Evolutionary conservation across 2,797 vertebrate species (phyloP), one percentile per base, ranked within the genome.

Genomic region (Macrochelys suwanniensis): DNA sequence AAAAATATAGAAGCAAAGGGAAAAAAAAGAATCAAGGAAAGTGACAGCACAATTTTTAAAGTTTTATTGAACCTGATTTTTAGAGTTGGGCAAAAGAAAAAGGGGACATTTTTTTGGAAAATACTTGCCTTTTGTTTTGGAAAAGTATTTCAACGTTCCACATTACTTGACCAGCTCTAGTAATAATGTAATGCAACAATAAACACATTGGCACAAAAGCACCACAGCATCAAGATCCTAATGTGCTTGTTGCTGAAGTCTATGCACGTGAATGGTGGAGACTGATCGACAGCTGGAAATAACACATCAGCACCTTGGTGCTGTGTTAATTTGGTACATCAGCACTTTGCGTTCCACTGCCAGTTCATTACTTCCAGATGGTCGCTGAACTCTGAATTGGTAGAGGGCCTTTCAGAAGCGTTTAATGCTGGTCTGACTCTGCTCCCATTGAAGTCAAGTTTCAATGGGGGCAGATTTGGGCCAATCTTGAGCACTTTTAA

Each of bases 311-410:
- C 97, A 97, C 96, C 95, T 95, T 88, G 51, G 82, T 84, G 84
- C 33, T 85, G 92, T 5, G 54, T 87, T 97, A 97, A 97, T 97
- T 97, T 0, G 3, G 86, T 92, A 95, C 89, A 95, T 96, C 96
- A 95, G 94, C 96, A 97, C 96, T 95, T 95, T 83, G 2, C 51
- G 74, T 80, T 92, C 82, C 23, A 45, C 11, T 88, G 92, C 80
- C 51, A 89, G 49, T 68, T 97, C 94, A 97, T 97, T 97, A 93
- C 82, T 97, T 97, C 95, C 97, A 97, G 96, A 97, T 97, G 96
- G 90, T 45, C 92, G 51, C 59, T 91, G 93, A 91, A 59, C 82
- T 88, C 82, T 7, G 71, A 87, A 88, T 84, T 45, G 88, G 80
- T 84, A 94, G 94, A 88, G 87, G 87, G 1, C 0, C 53, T 23